Base-by-base conservation (phyloP, 2,797 vertebrate species). In the Discoglossus pictus region DNA sequence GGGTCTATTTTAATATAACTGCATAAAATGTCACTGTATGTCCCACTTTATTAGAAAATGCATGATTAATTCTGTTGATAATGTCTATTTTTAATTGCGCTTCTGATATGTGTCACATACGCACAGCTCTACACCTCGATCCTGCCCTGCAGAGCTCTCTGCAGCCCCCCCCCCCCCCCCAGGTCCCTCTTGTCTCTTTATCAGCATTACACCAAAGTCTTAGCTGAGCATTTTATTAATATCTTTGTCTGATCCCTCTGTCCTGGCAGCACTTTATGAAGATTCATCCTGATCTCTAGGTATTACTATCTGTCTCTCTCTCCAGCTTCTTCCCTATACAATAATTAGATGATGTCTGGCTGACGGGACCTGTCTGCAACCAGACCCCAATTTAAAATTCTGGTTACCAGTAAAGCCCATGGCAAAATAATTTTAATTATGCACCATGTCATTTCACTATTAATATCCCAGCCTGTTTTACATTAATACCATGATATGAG, bases 211-310 rank as follows among this genome's bases (percentile, higher is more conserved):
- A 76, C 78, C 80, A 79, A 63, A 83, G 75, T 84, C 80, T 84
- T 83, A 76, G 79, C 78, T 80, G 85, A 84, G 78, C 75, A 75
- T 85, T 82, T 87, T 87, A 86, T 88, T 83, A 82, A 83, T 84
- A 83, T 80, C 74, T 73, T 78, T 63, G 38, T 77, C 48, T 55
- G 79, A 81, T 77, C 80, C 74, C 21, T 13, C 48, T 18, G 74
- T 78, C 74, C 76, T 73, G 79, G 76, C 2, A 1, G 0, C 39
- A 72, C 79, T 83, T 87, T 88, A 88, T 88, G 87, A 89, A 87
- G 23, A 11, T 25, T 27, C 5, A 25, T 86, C 87, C 82, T 87
- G 86, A 88, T 87, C 84, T 86, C 78, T 10, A 11, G 76, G 80
- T 73, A 78, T 50, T 50, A 50, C 21, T 12, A 50, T 50, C 46